Percentiles rank a stretch among this genome's conserved stretches.
These are phyloP conservation scores for Ichneumon xanthorius DNA, from an alignment of 2,888 invertebrate genomes.

Conservation along the genomic window DNA sequence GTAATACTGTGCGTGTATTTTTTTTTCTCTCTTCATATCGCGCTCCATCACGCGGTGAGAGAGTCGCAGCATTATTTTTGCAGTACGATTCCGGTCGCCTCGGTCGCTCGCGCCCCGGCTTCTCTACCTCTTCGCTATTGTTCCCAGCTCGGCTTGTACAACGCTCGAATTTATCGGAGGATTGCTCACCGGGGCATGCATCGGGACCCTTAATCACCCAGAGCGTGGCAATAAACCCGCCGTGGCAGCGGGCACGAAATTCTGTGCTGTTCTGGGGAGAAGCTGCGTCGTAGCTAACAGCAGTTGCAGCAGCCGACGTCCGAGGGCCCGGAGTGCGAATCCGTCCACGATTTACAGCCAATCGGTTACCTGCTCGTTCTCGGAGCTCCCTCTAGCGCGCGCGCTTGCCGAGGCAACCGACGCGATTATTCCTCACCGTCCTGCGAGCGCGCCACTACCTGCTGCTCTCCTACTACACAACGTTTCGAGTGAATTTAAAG, in stretches of 20 bases:
- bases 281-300: conserved; percentile 49
- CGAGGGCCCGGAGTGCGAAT: conserved; percentile 38
- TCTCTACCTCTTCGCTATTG: conserved; percentile 55
- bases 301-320: conserved; percentile 45
- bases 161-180: conserved; percentile 68
- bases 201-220: conserved; percentile 69
- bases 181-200: conserved; percentile 68
- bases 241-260: conserved; percentile 48
- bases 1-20: background rate
- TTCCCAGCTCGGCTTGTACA: conserved; percentile 59
- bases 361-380: conserved; percentile 63
- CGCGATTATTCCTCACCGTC: conserved; percentile 46
- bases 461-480: conserved; percentile 2
- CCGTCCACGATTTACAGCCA: conserved; percentile 69
- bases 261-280: conserved; percentile 55
- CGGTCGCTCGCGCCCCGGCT: background rate
- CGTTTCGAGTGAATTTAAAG: conserved; percentile 51
- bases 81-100: conserved; percentile 13
- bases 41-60: background rate
- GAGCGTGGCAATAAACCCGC: conserved; percentile 69
- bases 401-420: conserved; percentile 40
- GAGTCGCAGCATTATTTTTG: conserved; percentile 13
- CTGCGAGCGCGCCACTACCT: background rate
- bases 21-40: background rate
- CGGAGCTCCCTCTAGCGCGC: conserved; percentile 22